Evolutionary conservation across 2,888 invertebrate species (phyloP).

Genomic region (Epicampocera succincta): DNA sequence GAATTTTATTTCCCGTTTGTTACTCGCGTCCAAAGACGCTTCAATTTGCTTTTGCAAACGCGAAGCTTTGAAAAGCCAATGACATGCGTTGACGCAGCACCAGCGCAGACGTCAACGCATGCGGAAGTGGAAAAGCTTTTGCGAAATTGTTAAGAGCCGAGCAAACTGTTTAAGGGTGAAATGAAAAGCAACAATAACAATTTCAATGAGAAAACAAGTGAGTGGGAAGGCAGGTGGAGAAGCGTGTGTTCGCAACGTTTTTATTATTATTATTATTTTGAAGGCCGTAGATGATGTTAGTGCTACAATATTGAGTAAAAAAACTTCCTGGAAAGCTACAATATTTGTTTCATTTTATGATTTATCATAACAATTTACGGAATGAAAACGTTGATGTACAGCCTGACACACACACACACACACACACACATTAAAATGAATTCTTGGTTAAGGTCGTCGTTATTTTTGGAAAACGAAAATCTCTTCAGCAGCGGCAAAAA

Average conservation of each 20-base stretch:
- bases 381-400: conserved; percentile 1
- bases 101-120: conserved; percentile 18
- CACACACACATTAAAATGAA: neutral
- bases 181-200: conserved; percentile 10
- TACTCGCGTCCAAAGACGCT: neutral
- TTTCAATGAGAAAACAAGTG: neutral
- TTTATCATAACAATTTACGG: conserved; percentile 31
- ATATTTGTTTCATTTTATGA: conserved; percentile 25
- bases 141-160: too few species aligned
- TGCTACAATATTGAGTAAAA: neutral
- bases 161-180: conserved; percentile 3
- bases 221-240: neutral
- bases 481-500: too few species aligned
- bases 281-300: conserved; percentile 19
- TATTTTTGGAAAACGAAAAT: too few species aligned
- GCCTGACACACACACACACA: conserved; percentile 23
- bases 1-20: conserved; percentile 18
- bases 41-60: neutral
- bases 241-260: conserved; percentile 1
- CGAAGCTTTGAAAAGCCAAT: conserved; percentile 56
- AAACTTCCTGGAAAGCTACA: conserved; percentile 3
- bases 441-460: too few species aligned
- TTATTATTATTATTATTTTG: conserved; percentile 15
- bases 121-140: conserved; percentile 49
- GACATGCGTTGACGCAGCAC: conserved; percentile 60